phyloP scores from a whole-genome alignment of 92 coral and sea anemone species.

The Phymanthus crucifer region DNA sequence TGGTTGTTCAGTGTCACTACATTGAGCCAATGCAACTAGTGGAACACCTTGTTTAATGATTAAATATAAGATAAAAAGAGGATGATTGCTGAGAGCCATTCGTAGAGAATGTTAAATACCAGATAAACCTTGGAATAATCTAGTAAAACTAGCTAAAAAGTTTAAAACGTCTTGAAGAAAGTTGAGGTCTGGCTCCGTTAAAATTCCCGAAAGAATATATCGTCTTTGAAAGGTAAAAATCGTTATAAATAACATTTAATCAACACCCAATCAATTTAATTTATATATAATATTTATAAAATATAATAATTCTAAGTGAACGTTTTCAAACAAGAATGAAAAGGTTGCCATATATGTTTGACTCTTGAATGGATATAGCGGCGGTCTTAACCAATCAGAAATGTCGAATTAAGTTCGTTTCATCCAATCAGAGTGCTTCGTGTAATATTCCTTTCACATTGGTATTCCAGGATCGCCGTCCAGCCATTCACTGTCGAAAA shows the following conservation, averaged over 20 bases:
- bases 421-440: not conserved
- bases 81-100: not conserved
- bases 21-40: slow-evolving; percentile 17
- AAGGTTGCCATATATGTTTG: not conserved
- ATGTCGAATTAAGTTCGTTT: not conserved
- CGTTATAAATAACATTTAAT: not conserved
- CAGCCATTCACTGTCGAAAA: slow-evolving; percentile 4
- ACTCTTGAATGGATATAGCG: no score
- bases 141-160: not conserved
- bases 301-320: not conserved
- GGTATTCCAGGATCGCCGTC: slow-evolving; percentile 3
- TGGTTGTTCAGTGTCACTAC: slow-evolving; percentile 20
- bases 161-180: not conserved
- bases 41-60: slow-evolving; percentile 11
- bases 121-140: not conserved
- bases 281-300: not conserved
- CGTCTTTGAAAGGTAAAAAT: not conserved
- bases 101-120: not conserved
- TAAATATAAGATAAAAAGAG: not conserved
- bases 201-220: not conserved
- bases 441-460: not conserved
- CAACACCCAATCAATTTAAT: not conserved
- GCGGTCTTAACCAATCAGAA: not conserved
- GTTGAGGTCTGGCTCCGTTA: not conserved
- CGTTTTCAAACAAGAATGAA: not conserved